These are phyloP conservation scores for Schlechtendalia chinensis DNA, from an alignment of 1,140 invertebrate species.

Conservation along the genomic window DNA sequence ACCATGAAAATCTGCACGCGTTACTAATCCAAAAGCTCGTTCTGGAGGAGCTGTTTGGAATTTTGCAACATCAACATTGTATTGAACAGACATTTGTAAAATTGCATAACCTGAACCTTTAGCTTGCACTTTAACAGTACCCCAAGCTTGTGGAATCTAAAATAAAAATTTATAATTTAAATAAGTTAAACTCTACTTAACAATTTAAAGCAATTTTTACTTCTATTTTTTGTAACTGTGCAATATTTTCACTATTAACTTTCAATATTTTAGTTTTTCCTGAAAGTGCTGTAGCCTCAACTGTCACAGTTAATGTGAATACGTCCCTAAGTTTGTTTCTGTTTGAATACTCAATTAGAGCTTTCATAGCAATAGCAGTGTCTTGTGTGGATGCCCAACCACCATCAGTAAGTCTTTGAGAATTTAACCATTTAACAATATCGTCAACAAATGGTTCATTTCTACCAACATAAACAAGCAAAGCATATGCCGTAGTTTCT, in stretches of 20 bases:
- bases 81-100: constrained; percentile 89
- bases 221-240: constrained; percentile 71
- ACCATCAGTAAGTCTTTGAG: constrained; percentile 84
- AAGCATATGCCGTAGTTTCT: constrained; percentile 86
- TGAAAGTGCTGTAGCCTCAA: constrained; percentile 81
- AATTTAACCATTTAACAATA: constrained; percentile 91
- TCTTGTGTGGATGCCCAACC: constrained; percentile 95
- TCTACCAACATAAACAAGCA: constrained; percentile 82
- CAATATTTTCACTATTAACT: constrained; percentile 74
- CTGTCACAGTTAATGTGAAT: constrained; percentile 73
- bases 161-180: constrained; percentile 48
- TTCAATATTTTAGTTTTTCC: constrained; percentile 66
- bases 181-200: not conserved
- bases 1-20: constrained; percentile 75
- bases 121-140: constrained; percentile 84
- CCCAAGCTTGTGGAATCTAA: constrained; percentile 87
- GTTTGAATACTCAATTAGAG: constrained; percentile 85
- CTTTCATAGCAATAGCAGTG: constrained; percentile 83
- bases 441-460: constrained; percentile 74
- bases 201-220: constrained; percentile 57
- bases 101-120: constrained; percentile 89
- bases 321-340: constrained; percentile 82
- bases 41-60: constrained; percentile 84
- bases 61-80: constrained; percentile 85
- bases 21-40: constrained; percentile 70